Evolutionary conservation across 2,888 invertebrate genomes (phyloP), one percentile per base, ranked within the genome.

Genomic region (Nowickia ferox): DNA sequence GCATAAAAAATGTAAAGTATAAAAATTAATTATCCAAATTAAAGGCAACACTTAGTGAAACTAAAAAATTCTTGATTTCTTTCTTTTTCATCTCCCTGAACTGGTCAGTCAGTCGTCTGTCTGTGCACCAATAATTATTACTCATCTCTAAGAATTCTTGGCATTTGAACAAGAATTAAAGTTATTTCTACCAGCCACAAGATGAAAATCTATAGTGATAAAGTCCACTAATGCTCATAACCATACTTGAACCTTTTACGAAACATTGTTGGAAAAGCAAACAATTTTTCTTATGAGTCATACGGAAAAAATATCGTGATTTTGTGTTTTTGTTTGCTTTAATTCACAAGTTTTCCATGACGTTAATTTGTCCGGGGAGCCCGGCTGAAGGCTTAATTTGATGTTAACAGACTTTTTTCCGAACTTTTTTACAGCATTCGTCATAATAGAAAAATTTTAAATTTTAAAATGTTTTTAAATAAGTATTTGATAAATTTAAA

Each of bases 241-340:
- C 5, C 30, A 30, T 40, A 15, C 48, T 68, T 42, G 42, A 42
- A 10, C 19, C 19, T 42, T 68, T 38, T 5, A 48, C 55, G 42
- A 9, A 69, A 69, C 40, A 22, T 53, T 69, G 53, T 69, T 40
- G 15, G 17, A 65, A 53, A 63, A 44, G 10, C 38, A 48, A 0
- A 72, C 48, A 59, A 59, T 66, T 42, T 72, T 72, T 72, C 80
- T 48, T 74, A 51, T 80, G 80, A 74, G n/a, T 80, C 80, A 80
- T 66, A 51, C 55, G 6, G 6, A 0, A 30, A 4, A 30, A 30
- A 30, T 6, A 30, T 6, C 79, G 79, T 79, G 79, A 79, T 78
- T 68, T 59, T 19, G 65, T 59, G 8, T 17, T 51, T 44, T n/a
- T n/a, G n/a, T n/a, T 38, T 63, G 42, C 40, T 17, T 63, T 46